Evolutionary conservation across 2,888 invertebrate genomes (phyloP), one percentile per base, ranked within the genome.

Genomic region (Agrotis ipsilon): DNA sequence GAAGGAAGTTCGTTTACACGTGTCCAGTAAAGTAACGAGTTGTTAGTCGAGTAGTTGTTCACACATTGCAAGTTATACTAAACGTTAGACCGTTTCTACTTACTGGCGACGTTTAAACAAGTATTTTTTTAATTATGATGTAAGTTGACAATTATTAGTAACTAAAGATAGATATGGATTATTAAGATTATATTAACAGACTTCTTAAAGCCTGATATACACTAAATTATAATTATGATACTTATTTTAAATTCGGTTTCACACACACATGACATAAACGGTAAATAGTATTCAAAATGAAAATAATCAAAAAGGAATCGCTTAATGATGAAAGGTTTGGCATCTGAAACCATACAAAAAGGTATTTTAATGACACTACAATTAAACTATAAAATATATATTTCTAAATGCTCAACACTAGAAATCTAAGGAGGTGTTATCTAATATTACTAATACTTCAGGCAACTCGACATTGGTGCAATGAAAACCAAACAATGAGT

Each of bases 261-360:
- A n/a, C 62, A 54, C 19, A 39, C 73, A 24, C 19, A 39, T 39
- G 45, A 57, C 32, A 59, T 9, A 55, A 54, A 48, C 18, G 24
- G 2, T 19, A 2, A n/a, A 24, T 55, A 27, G 27, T 32, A 21
- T 13, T 27, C 0, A 49, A 58, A 21, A 21, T 13, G 6, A 2
- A 18, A 49, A 19, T n/a, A n/a, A 13, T 39, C 9, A 7, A 32
- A 39, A 45, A 7, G 19, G 3, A 32, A 39, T 39, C 39, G 11
- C 39, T 39, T 39, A 39, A 39, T 39, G 39, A 9, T 39, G 39
- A 39, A 39, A 39, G 39, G 27, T 19, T 32, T 51, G 16, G 16
- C 19, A 62, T 63, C 74, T 73, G 71, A 46, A 72, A 72, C 73
- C 61, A 60, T 46, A 55, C 32, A 72, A 72, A 60, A 21, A n/a